Base-by-base conservation (phyloP, 2,888 invertebrate genomes). In the Calliphora vomitoria region DNA sequence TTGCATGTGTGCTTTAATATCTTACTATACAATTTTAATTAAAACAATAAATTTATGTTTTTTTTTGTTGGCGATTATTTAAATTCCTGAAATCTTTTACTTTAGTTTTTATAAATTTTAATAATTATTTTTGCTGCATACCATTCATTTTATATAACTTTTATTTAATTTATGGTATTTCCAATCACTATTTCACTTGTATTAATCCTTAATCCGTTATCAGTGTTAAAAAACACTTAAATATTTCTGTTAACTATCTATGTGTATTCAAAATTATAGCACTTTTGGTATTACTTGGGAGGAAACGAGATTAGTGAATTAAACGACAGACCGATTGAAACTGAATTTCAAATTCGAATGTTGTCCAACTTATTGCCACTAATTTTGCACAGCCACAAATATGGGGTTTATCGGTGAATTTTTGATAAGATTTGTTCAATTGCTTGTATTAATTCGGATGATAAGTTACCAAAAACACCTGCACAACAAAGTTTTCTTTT, bases 391-490 rank as follows among this genome's bases (percentile, higher is more conserved):
- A 44, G 47, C 53, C 31, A 15, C 50, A 20, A 18, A 50, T 38
- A 71, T 80, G 5, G 35, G 44, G 31, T 41, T 11, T 66, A 71
- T 71, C 50, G 50, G 15, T 60, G 53, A 69, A 78, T 78, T 85
- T 66, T 79, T 80, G 87, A 87, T 87, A 82, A 87, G 87, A 87
- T 87, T 87, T 85, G 11, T 41, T 80, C 8, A 69, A 76, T 55
- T 60, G 44, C 13, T 62, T 62, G 62, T 64, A 53, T 64, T 38
- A 55, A 60, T 69, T 0, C 50, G 15, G n/a, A 20, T 38, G 82
- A 85, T 87, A 87, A 87, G 68, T 38, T 13, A 35, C 64, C 38
- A 38, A 10, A 20, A 84, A 78, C 75, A 82, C 82, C 82, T 74
- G 78, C 50, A 20, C 13, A 62, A 47, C 20, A 79, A 76, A 44